Percentiles rank a stretch among this genome's conserved stretches.
Conservation (phyloP, 2,797 vertebrate species). For the Lophius americanus region DNA sequence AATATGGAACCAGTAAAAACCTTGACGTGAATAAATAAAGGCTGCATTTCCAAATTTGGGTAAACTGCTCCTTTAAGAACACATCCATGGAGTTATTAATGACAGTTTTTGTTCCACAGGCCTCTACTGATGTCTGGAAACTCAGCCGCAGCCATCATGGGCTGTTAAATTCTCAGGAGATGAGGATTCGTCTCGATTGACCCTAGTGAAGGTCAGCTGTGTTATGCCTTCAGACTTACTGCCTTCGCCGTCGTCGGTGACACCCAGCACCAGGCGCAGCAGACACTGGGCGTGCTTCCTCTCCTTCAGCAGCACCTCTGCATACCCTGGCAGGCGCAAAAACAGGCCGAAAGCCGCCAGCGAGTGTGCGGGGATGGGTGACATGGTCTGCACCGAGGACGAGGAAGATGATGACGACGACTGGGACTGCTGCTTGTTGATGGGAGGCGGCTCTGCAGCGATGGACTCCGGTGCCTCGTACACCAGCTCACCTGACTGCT, state of each 20-base stretch:
- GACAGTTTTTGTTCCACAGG: too few species aligned
- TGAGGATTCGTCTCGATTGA: too few species aligned
- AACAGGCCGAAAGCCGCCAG: constrained; percentile 97
- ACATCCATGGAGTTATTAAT: too few species aligned
- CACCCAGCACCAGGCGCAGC: constrained; percentile 95
- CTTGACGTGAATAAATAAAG: too few species aligned
- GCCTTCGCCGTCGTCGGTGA: constrained; percentile 98
- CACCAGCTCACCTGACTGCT: constrained; percentile 95
- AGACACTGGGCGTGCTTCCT: constrained; percentile 98
- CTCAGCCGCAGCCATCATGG: too few species aligned
- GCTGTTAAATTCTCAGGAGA: too few species aligned
- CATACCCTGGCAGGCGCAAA: constrained; percentile 96
- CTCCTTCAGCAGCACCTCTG: constrained; percentile 97
- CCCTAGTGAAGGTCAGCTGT: neutral
- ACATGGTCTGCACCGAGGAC: constrained; percentile 96
- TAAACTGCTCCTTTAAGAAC: too few species aligned
- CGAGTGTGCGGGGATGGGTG: constrained; percentile 97
- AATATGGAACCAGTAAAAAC: too few species aligned
- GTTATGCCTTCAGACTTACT: constrained; percentile 86
- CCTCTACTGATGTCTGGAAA: too few species aligned
- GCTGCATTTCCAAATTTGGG: too few species aligned
- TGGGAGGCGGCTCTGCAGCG: constrained; percentile 91
- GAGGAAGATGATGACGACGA: constrained; percentile 58
- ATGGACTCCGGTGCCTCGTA: constrained; percentile 97
- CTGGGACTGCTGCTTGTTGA: constrained; percentile 84